A percentile compares a stretch with the other conserved stretches of the same genome.
phyloP scores from a whole-genome alignment of 2,888 invertebrate species.

The Pasiphila rectangulata region DNA sequence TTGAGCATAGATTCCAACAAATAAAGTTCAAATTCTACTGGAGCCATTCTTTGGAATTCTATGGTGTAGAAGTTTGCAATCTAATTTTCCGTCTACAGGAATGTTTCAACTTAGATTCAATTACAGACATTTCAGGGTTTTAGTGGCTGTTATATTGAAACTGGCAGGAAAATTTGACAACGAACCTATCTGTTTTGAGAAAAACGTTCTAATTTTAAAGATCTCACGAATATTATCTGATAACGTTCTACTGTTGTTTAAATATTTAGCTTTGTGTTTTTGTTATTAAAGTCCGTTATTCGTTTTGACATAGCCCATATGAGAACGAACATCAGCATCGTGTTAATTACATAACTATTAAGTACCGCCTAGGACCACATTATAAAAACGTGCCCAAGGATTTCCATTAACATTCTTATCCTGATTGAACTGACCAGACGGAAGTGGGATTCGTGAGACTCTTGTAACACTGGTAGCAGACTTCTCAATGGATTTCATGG shows the following conservation, averaged over 20 bases:
- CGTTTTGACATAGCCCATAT: not conserved
- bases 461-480: constrained; percentile 78
- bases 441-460: constrained; percentile 61
- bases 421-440: constrained; percentile 32
- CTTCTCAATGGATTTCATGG: constrained; percentile 80
- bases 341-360: constrained; percentile 22
- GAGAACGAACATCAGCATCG: not conserved
- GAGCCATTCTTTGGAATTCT: not conserved
- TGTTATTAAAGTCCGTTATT: too few species aligned
- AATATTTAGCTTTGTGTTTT: too few species aligned
- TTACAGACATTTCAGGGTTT: too few species aligned
- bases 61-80: constrained; percentile 7
- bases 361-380: constrained; percentile 13
- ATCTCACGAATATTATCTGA: too few species aligned
- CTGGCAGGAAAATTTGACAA: too few species aligned
- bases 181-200: too few species aligned
- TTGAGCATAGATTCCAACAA: not conserved
- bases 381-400: constrained; percentile 24
- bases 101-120: too few species aligned
- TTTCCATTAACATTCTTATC: constrained; percentile 34
- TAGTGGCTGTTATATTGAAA: too few species aligned
- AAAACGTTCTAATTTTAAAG: too few species aligned
- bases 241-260: too few species aligned
- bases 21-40: constrained; percentile 9
- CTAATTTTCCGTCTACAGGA: constrained; percentile 15